A percentile compares a stretch with the other conserved stretches of the same genome.
Evolutionary conservation across 1,140 invertebrate species (phyloP).

Genomic region (Drosophila carrolli): DNA sequence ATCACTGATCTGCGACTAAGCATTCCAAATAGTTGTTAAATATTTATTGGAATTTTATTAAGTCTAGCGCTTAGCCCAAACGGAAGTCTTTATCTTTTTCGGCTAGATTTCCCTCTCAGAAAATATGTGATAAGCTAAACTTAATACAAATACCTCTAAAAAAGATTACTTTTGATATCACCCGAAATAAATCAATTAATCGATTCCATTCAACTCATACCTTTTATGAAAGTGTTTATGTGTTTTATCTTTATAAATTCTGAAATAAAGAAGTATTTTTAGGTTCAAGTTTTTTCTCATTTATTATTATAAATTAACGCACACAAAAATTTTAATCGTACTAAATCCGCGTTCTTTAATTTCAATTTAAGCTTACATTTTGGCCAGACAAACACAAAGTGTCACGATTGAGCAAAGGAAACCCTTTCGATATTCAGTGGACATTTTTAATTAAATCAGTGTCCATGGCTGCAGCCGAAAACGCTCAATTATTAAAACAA

Average conservation of each 20-base stretch:
- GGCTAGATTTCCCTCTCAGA: neutral
- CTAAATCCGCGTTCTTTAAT: constrained; percentile 71
- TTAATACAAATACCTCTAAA: no score
- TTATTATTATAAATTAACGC: no score
- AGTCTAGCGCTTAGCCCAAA: constrained; percentile 48
- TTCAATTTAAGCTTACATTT: constrained; percentile 62
- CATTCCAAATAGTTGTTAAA: constrained; percentile 69
- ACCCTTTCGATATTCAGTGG: constrained; percentile 55
- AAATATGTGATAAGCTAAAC: no score
- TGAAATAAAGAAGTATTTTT: neutral
- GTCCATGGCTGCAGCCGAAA: constrained; percentile 63
- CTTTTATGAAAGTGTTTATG: no score
- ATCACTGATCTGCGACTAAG: constrained; percentile 47
- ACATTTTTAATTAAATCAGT: constrained; percentile 83
- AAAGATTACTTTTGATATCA: neutral
- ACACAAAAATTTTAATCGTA: neutral
- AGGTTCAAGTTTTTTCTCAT: no score
- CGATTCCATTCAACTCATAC: no score
- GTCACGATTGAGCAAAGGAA: constrained; percentile 24
- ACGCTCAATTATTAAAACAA: constrained; percentile 84
- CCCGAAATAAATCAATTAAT: no score
- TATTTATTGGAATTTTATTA: constrained; percentile 79
- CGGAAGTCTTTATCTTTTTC: constrained; percentile 26
- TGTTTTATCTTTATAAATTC: neutral
- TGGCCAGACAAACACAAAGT: constrained; percentile 43